Evolutionary conservation across 1,140 invertebrate genomes (phyloP).

Genomic region (Pogonognathellus flavescens): DNA sequence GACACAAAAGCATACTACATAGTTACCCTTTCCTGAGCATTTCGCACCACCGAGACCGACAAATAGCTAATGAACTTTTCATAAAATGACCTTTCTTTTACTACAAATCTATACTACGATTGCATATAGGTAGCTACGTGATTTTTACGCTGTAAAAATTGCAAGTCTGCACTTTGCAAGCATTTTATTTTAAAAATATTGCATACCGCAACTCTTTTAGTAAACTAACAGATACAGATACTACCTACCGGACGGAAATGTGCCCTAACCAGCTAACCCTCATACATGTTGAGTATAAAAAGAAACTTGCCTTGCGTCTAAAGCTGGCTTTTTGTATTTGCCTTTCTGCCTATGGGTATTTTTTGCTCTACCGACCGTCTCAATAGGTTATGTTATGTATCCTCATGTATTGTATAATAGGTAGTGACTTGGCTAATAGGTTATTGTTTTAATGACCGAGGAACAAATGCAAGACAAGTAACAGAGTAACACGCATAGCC

Average conservation of each 20-base stretch:
- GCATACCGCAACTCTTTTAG: no score
- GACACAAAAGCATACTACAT: no score
- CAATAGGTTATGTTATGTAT: not conserved
- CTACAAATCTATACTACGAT: no score
- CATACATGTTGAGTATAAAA: not conserved
- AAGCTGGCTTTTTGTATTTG: not conserved
- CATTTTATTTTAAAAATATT: no score
- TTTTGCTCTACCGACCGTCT: slow-evolving; percentile 12
- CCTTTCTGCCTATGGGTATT: not conserved
- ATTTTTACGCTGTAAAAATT: no score
- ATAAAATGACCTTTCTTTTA: no score
- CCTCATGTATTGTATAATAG: slow-evolving; percentile 3
- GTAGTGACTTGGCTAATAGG: slow-evolving; percentile 43
- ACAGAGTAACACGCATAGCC: slow-evolving; percentile 7
- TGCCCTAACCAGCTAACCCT: not conserved
- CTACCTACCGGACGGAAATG: not conserved
- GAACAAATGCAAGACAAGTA: slow-evolving; percentile 29
- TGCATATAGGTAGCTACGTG: no score
- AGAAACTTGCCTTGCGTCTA: not conserved
- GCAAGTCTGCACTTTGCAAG: no score
- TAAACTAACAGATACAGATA: no score
- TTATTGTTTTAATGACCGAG: slow-evolving; percentile 52
- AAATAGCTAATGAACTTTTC: no score
- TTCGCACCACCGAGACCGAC: no score
- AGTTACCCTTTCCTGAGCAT: no score